Evolutionary conservation across 2,888 invertebrate genomes (phyloP).

Genomic region (Nebria brevicollis): DNA sequence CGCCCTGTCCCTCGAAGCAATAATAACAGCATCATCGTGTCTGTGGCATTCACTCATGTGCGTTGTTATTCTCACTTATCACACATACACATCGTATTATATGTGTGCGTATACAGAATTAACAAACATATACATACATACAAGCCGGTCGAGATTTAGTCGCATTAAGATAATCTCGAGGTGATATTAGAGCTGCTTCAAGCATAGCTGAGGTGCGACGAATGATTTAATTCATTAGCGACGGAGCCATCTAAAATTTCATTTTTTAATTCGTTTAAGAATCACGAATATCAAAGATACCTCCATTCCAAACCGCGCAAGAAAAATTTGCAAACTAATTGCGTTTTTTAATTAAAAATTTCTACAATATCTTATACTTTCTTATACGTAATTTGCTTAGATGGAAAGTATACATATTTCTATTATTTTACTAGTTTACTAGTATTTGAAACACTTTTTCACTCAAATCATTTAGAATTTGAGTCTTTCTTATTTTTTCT

Average conservation of each 20-base stretch:
- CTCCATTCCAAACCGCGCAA: constrained; percentile 3
- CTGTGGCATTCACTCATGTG: constrained; percentile 13
- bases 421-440: too few relatives aligned
- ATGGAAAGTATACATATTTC: too few relatives aligned
- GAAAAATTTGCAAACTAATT: constrained; percentile 27
- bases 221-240: too few relatives aligned
- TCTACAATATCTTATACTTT: too few relatives aligned
- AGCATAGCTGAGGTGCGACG: not conserved
- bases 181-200: not conserved
- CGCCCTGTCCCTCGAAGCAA: not conserved
- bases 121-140: not conserved
- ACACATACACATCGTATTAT: too few relatives aligned
- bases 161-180: not conserved
- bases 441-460: too few relatives aligned
- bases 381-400: too few relatives aligned
- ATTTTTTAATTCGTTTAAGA: constrained; percentile 12
- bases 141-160: not conserved
- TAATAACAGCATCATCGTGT: not conserved
- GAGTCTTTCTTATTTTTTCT: too few relatives aligned
- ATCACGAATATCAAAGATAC: constrained; percentile 5
- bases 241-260: not conserved
- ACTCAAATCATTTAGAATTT: too few relatives aligned
- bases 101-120: not conserved
- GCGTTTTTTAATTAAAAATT: constrained; percentile 24
- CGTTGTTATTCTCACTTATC: not conserved